These are phyloP conservation scores for Pan troglodytes DNA, from an alignment of 2,113 vertebrate species.

Conservation along the genomic window NHGRI_mPanTro3-v2.1_pri NC_072403.2:147898501-147899000, in stretches of 20 bases:
- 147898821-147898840: neutral
- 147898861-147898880: neutral
- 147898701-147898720: neutral
- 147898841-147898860: neutral
- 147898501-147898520: neutral
- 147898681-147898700: neutral
- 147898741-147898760: neutral
- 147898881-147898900: neutral
- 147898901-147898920: neutral
- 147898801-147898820: neutral
- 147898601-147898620: neutral
- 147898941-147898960: neutral
- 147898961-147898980: neutral
- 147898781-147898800: neutral
- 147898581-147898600: neutral
- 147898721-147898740: neutral
- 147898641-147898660: neutral
- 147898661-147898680: neutral
- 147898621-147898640: neutral
- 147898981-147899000: neutral
- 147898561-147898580: neutral
- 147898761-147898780: neutral
- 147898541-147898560: neutral
- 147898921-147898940: conserved; percentile 17
- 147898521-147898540: neutral